A percentile compares a stretch with the other conserved stretches of the same genome.
Conservation (phyloP, 92 coral and sea anemone genomes). For the Umimayanthus chanpuru region DNA sequence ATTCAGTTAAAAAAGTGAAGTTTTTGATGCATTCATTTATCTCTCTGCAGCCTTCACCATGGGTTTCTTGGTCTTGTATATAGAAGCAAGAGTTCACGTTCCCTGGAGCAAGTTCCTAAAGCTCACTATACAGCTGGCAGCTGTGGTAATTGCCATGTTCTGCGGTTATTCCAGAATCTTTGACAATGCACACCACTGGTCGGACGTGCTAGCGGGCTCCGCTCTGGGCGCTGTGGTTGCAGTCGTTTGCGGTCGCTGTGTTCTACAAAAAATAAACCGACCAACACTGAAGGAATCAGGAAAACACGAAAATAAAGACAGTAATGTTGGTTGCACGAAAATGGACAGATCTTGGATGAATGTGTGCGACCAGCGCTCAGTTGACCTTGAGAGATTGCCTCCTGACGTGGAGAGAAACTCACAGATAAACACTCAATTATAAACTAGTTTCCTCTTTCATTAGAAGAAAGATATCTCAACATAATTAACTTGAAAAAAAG, state of each 20-base stretch:
- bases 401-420: neutral
- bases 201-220: slow-evolving; percentile 78
- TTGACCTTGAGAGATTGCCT: neutral
- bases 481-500: neutral
- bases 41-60: slow-evolving; percentile 68
- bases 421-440: neutral
- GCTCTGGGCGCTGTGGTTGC: slow-evolving; percentile 68
- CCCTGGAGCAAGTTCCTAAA: slow-evolving; percentile 69
- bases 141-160: slow-evolving; percentile 62
- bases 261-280: neutral
- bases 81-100: slow-evolving; percentile 59
- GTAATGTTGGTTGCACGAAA: neutral
- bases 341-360: neutral
- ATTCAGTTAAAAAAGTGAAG: too few relatives aligned
- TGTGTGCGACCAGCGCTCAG: neutral
- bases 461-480: neutral
- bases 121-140: slow-evolving; percentile 59
- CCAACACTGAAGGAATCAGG: neutral
- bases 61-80: slow-evolving; percentile 62
- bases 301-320: neutral
- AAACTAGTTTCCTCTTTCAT: neutral
- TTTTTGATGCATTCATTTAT: too few relatives aligned
- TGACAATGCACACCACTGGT: slow-evolving; percentile 91
- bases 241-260: slow-evolving; percentile 30
- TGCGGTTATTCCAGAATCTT: slow-evolving; percentile 79